Evolutionary conservation across 1,140 invertebrate species (phyloP), one percentile per base, ranked within the genome.

Genomic region (Lepidurus couesii): DNA sequence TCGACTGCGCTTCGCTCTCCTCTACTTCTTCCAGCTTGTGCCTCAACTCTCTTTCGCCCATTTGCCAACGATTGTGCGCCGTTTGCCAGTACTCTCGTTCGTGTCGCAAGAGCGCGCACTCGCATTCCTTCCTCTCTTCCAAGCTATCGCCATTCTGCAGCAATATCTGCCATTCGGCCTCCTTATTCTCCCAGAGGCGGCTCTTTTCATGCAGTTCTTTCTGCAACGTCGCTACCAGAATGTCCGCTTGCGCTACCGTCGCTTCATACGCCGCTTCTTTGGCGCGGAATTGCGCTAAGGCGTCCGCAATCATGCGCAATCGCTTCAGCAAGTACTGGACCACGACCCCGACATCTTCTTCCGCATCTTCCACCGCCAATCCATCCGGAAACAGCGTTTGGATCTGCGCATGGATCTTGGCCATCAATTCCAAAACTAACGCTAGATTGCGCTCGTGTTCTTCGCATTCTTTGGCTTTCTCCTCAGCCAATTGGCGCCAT

Each of bases 171-270:
- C 53, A 90, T 84, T 84, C 90, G 90, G 82, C 89, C 89, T 82
- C 88, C 88, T 81, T 90, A 89, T 80, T 91, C 90, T 82, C 90
- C 89, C 80, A 90, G 82, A 80, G 85, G 83, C 85, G 83, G 24
- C 89, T 85, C 74, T 89, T 86, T 75, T 86, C 84, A 82, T 86
- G 85, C 45, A 90, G 83, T 75, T 88, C 86, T 84, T 88, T 85
- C 3, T 87, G 84, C 77, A 84, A 81, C 21, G 47, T 79, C 53
- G 21, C 21, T 42, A 79, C 78, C 11, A 79, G 9, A 7, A 74
- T 75, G 44, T 79, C 78, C 16, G 78, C 78, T 24, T 79, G 78
- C 53, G 44, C 73, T 42, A 79, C 43, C n/a, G 78, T 79, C 44
- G 78, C 75, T 44, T 79, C 73, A 45, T 75, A 79, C 16, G 78